Evolutionary conservation across 2,113 vertebrate genomes (phyloP), one percentile per base, ranked within the genome.

Genomic region (Neolamprologus tretocephalus): DNA sequence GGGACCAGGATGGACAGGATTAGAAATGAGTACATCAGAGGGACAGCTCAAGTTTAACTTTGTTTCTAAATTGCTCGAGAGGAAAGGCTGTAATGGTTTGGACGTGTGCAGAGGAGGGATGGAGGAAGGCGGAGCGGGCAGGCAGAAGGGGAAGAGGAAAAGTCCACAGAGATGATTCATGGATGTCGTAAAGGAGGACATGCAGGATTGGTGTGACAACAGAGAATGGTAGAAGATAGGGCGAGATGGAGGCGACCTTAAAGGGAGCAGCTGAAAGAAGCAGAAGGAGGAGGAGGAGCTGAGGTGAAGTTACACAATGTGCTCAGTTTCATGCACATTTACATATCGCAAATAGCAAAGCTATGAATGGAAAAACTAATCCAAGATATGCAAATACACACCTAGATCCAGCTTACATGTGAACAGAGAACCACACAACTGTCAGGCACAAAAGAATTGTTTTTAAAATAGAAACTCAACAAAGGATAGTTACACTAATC

Each of bases 401-500:
- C 86, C 33, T 88, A 68, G 73, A 81, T 40, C 13, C 55, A 73
- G 63, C 26, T 79, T 5, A 14, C 12, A 47, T 45, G 28, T 45
- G 45, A 40, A 49, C 84, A 80, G 40, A 53, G 23, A 79, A 45
- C 14, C 47, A 47, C 47, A 49, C 14, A 28, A 16, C 12, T 84
- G 12, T 85, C 51, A 82, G 42, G 80, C 49, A 23, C 40, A 4
- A 37, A 68, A 19, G 3, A 82, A 10, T 33, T 17, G 17, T 49
- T 73, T 91, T 82, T 53, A 80, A 90, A 94, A 81, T 75, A 89
- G 82, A 85, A 92, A 80, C 54, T 13, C 26, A 89, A 89, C 84
- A 89, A 92, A 92, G 68, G 84, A 49, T 68, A 82, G 81, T 83
- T 86, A 71, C 51, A 81, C 84, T 93, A 93, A 93, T 92, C 26